A percentile compares a stretch with the other conserved stretches of the same genome.
Evolutionary conservation across 2,113 vertebrate species (phyloP).

Genomic region (Chloropsis cyanopogon): DNA sequence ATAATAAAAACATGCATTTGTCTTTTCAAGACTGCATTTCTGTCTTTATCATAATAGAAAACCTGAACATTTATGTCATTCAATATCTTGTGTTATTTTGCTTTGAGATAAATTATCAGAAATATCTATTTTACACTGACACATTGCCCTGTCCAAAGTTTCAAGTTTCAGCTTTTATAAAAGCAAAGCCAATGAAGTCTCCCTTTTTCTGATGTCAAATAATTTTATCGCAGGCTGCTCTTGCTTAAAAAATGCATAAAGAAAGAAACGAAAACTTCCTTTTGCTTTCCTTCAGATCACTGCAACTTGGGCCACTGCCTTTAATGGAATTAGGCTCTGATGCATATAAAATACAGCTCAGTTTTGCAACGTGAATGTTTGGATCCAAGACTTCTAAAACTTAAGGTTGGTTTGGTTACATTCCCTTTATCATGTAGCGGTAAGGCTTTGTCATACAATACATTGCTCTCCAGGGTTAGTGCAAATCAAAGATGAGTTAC

Average conservation of each 20-base stretch:
- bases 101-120: not conserved
- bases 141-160: not conserved
- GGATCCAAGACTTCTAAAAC: not conserved
- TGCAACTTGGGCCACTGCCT: not conserved
- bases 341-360: constrained; percentile 17
- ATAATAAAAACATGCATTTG: not conserved
- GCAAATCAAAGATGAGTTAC: not conserved
- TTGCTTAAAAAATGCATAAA: constrained; percentile 20
- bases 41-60: not conserved
- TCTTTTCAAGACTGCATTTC: not conserved
- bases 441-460: not conserved
- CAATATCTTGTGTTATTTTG: not conserved
- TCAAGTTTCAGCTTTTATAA: not conserved
- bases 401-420: not conserved
- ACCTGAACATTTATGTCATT: not conserved
- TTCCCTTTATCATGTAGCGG: not conserved
- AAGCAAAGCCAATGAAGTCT: not conserved
- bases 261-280: not conserved
- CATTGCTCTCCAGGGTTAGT: not conserved
- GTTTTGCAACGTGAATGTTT: not conserved
- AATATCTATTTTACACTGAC: not conserved
- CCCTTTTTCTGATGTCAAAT: not conserved
- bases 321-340: constrained; percentile 46
- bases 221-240: not conserved
- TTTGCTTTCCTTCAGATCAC: not conserved